Evolutionary conservation across 2,888 invertebrate species (phyloP).

Genomic region (Caenorhabditis drosophilae): DNA sequence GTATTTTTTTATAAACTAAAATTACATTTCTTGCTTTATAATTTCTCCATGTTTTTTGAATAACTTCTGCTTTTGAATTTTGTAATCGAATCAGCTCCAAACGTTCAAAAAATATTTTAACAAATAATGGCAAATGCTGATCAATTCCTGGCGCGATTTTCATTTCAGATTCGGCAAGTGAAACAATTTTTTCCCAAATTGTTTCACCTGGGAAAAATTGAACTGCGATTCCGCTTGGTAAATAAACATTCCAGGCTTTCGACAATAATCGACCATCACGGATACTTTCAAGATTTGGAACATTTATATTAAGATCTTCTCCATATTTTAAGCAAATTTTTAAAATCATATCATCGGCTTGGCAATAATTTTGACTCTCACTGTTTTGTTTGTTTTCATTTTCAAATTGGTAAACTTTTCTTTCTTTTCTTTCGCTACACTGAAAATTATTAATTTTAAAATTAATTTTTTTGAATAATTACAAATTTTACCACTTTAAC

Average conservation of each 20-base stretch:
- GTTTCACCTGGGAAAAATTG: conserved; percentile 6
- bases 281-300: conserved; percentile 17
- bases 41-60: conserved; percentile 3
- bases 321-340: conserved; percentile 10
- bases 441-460: not conserved
- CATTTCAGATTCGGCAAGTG: conserved; percentile 17
- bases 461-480: not conserved
- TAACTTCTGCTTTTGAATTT: conserved; percentile 5
- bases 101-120: conserved; percentile 22
- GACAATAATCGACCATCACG: conserved; percentile 11
- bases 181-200: conserved; percentile 21
- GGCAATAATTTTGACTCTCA: not conserved
- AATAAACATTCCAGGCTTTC: conserved; percentile 6
- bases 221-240: conserved; percentile 1
- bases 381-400: not conserved
- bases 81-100: conserved; percentile 3
- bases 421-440: conserved; percentile 7
- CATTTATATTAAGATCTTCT: conserved; percentile 10
- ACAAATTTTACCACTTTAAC: conserved; percentile 30
- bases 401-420: not conserved
- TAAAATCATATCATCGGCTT: conserved; percentile 12
- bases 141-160: conserved; percentile 16
- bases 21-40: not conserved
- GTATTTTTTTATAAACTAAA: too few species aligned
- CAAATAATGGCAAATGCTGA: conserved; percentile 21